These are phyloP conservation scores for Alexandromys fortis DNA, from an alignment of 2,113 vertebrate genomes.

Conservation along the genomic window DNA sequence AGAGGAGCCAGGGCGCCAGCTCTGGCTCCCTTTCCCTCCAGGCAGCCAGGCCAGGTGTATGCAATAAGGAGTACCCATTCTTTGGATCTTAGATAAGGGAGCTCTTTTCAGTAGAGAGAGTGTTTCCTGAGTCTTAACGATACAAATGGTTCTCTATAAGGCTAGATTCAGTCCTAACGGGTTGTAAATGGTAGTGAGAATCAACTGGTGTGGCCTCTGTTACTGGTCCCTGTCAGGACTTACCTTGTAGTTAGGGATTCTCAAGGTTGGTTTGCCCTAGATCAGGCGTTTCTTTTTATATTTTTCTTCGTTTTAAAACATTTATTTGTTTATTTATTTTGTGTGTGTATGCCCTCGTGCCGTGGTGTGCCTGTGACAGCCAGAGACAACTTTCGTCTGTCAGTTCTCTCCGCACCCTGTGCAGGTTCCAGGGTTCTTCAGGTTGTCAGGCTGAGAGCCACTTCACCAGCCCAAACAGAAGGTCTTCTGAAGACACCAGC, in stretches of 20 bases:
- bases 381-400: background rate
- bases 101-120: background rate
- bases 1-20: background rate
- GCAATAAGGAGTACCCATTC: background rate
- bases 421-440: background rate
- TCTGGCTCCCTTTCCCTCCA: background rate
- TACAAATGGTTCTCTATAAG: background rate
- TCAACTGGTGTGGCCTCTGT: fast-evolving
- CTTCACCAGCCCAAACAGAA: background rate
- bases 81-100: background rate
- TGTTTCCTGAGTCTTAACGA: background rate
- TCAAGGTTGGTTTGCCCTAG: background rate
- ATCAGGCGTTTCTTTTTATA: background rate
- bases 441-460: background rate
- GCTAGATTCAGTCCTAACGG: background rate
- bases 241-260: background rate
- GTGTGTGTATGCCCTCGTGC: background rate
- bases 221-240: background rate
- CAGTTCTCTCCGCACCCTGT: background rate
- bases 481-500: background rate
- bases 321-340: background rate
- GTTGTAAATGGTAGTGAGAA: too few species aligned
- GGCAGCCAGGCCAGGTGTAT: background rate
- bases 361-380: background rate
- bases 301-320: too few species aligned